phyloP scores from a whole-genome alignment of 2,113 vertebrate genomes.

The Planiliza haematocheilus region DNA sequence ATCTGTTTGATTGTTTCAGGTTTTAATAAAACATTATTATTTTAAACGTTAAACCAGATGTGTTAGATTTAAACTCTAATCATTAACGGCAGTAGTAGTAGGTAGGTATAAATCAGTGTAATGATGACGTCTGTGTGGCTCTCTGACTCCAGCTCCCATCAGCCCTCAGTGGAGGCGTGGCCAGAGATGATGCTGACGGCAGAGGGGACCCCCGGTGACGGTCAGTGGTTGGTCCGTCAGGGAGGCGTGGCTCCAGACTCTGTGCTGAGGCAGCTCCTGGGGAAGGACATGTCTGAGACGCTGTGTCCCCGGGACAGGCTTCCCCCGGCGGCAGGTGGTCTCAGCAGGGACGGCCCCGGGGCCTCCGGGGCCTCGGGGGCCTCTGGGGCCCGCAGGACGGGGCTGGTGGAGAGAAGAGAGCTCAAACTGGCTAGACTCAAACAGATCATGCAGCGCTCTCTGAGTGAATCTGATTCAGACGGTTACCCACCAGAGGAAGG shows the following conservation, averaged over 20 bases:
- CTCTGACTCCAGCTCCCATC: conserved; percentile 87
- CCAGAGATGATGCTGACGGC: conserved; percentile 85
- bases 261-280: conserved; percentile 89
- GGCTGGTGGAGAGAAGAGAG: conserved; percentile 88
- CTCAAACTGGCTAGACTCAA: conserved; percentile 92
- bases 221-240: conserved; percentile 84
- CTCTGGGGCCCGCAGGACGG: conserved; percentile 67
- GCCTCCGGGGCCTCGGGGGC: conserved; percentile 71
- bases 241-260: conserved; percentile 90
- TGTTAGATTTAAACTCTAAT: too few species aligned
- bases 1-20: too few species aligned
- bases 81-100: too few species aligned
- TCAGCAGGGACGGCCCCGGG: conserved; percentile 65
- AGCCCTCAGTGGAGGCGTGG: conserved; percentile 87
- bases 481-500: conserved; percentile 89
- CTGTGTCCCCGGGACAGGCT: conserved; percentile 87
- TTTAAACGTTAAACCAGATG: too few species aligned
- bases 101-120: too few species aligned
- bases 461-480: conserved; percentile 94
- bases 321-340: conserved; percentile 68
- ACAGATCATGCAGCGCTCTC: conserved; percentile 93
- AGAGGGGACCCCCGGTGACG: conserved; percentile 75
- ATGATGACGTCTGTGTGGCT: conserved; percentile 23
- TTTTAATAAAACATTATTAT: too few species aligned
- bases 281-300: conserved; percentile 89